Percentiles rank a stretch among this genome's conserved stretches.
Evolutionary conservation across 2,113 vertebrate species (phyloP).

Genomic region (Stercorarius parasiticus): DNA sequence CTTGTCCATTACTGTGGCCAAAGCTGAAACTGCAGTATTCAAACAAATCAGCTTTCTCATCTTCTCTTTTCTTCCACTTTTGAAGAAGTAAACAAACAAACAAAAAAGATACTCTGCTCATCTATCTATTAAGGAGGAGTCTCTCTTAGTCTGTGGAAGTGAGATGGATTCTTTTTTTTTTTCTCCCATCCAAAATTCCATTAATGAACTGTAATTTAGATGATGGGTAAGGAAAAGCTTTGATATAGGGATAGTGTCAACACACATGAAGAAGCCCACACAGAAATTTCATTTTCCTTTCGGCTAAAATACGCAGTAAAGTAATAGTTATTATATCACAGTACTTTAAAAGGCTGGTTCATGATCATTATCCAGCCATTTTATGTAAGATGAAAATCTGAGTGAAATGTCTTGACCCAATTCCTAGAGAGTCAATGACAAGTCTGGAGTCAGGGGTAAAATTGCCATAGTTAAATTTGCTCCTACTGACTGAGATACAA

Average conservation of each 20-base stretch:
- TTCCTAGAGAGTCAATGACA: neutral
- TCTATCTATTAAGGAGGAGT: conserved; percentile 2
- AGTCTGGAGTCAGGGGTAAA: neutral
- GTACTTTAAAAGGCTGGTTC: neutral
- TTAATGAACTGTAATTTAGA: conserved; percentile 11
- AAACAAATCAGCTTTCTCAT: conserved; percentile 3
- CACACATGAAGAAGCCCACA: neutral
- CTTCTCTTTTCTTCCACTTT: neutral
- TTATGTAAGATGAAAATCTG: neutral
- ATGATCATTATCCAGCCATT: neutral
- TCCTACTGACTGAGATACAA: neutral
- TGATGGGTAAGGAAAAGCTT: neutral
- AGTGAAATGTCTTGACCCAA: neutral
- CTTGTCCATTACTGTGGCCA: conserved; percentile 24
- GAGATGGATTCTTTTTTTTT: neutral
- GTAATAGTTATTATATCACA: neutral
- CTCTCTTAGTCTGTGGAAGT: neutral
- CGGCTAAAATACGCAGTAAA: neutral
- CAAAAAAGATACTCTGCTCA: conserved; percentile 1
- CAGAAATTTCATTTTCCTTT: neutral
- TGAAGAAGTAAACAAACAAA: neutral
- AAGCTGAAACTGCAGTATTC: conserved; percentile 27
- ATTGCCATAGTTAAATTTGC: neutral
- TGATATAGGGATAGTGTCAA: neutral
- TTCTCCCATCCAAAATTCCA: rapidly evolving